Evolutionary conservation across 2,888 invertebrate species (phyloP), one percentile per base, ranked within the genome.

Genomic region (Listrodromus nycthemerus): DNA sequence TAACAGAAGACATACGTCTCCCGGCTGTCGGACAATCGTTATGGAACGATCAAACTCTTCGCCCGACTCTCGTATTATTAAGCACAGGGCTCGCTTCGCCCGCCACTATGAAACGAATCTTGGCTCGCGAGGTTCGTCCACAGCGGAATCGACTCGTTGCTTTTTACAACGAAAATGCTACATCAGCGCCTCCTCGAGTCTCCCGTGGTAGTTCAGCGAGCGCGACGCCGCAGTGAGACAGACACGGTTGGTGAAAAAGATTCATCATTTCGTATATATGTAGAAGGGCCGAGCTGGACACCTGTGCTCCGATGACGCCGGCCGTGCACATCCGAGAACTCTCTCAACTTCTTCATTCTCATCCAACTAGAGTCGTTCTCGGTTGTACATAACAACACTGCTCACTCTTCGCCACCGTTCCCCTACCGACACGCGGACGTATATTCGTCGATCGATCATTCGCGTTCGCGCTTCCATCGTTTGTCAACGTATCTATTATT

Each of bases 401-500:
- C 41, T 41, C 71, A n/a, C 58, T 37, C 37, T 24, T n/a, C 52
- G 19, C 45, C 52, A 52, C 52, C 37, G 13, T 80, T 48, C 37
- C 70, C 50, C 55, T 24, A 55, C 63, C 70, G 76, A 73, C 80
- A 74, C 77, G 81, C 81, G 82, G 82, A 73, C 82, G 61, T 77
- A 80, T 85, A 83, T 81, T 83, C 82, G 67, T 86, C 86, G 85
- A 84, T 84, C 87, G 86, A 87, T 87, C 87, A 87, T 85, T 84
- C 82, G 81, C 79, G 24, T 82, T 70, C 74, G 66, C 66, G 78
- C 70, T 85, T 85, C 80, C 71, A 86, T 82, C 86, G 85, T 87
- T 87, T 86, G 86, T 87, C 85, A 81, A 86, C 86, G 86, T 86
- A 82, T 86, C 87, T 84, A 87, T 87, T 87, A 85, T 87, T 86